Evolutionary conservation across 2,797 vertebrate genomes (phyloP), one percentile per base, ranked within the genome.

Genomic region (Apogon talboti): DNA sequence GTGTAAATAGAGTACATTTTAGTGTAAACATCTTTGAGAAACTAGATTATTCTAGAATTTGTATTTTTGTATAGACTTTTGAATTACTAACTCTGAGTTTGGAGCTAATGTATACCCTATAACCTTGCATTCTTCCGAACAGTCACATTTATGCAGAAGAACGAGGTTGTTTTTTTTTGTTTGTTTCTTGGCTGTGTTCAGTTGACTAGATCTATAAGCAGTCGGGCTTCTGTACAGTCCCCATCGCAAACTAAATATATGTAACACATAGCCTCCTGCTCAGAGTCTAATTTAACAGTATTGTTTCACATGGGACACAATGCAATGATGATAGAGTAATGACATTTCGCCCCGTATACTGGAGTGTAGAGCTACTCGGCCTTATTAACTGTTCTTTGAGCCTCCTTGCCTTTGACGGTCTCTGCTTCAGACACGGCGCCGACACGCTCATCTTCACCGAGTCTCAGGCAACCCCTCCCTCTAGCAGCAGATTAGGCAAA

Each of bases 21-120:
- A 84, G 89, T 87, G 87, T 91, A 87, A 86, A 89, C 68, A 81
- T 84, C 64, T 91, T 89, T 87, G 72, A 81, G 74, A 83, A 88
- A 84, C 85, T 92, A 92, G 91, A 93, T 91, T 91, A 89, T 88
- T 91, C 85, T 90, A 91, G 88, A 87, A 91, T 92, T 91, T 92
- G 92, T 94, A 94, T 94, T 93, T 94, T 94, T 95, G 92, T 94
- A 94, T 87, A 93, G 90, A 93, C 83, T 86, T 90, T 86, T 87
- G 83, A 90, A 85, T 73, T 82, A 78, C 65, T 82, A 89, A 87
- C 82, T 86, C 76, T 71, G 83, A 92, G 83, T 81, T 87, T 76
- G 79, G 81, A 89, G 79, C 58, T 82, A 30, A 81, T 76, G 71
- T 71, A 69, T 65, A 70, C 54, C 68, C 64, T 65, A 46, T 68